phyloP scores from a whole-genome alignment of 1,140 invertebrate genomes.

The Apis laboriosa region DNA sequence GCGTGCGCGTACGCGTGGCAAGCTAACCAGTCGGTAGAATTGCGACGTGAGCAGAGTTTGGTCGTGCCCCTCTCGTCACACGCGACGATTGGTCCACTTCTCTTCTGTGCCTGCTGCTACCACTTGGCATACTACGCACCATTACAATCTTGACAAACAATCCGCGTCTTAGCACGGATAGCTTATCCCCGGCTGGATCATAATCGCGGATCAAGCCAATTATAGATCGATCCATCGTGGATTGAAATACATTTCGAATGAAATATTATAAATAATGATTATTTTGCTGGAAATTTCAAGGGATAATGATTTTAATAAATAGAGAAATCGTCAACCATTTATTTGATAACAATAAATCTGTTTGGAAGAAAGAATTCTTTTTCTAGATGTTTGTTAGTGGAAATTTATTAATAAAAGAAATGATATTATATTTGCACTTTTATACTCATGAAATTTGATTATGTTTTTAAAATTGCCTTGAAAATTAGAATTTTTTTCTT shows the following conservation, averaged over 20 bases:
- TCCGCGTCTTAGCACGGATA: constrained; percentile 29
- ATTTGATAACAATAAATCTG: not conserved
- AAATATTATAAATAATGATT: too few relatives aligned
- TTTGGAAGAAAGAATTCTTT: not conserved
- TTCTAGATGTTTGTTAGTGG: constrained; percentile 23
- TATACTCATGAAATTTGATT: not conserved
- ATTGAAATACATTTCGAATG: not conserved
- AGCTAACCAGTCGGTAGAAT: constrained; percentile 44
- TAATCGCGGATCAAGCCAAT: constrained; percentile 31
- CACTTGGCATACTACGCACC: constrained; percentile 67
- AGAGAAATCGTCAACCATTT: not conserved
- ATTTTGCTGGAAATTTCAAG: not conserved
- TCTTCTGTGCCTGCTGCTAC: constrained; percentile 11
- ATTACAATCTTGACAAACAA: constrained; percentile 70
- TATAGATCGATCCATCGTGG: constrained; percentile 16
- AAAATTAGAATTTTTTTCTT: not conserved
- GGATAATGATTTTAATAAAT: not conserved
- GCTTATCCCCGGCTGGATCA: not conserved
- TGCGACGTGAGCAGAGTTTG: constrained; percentile 56
- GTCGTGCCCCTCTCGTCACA: constrained; percentile 70
- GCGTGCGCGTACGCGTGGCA: not conserved
- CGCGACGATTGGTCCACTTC: constrained; percentile 66
- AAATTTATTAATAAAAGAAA: constrained; percentile 13
- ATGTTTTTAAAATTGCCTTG: not conserved
- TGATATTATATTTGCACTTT: not conserved